These are phyloP conservation scores for Lagodon rhomboides DNA, from an alignment of 2,797 vertebrate genomes.

Conservation along the genomic window DNA sequence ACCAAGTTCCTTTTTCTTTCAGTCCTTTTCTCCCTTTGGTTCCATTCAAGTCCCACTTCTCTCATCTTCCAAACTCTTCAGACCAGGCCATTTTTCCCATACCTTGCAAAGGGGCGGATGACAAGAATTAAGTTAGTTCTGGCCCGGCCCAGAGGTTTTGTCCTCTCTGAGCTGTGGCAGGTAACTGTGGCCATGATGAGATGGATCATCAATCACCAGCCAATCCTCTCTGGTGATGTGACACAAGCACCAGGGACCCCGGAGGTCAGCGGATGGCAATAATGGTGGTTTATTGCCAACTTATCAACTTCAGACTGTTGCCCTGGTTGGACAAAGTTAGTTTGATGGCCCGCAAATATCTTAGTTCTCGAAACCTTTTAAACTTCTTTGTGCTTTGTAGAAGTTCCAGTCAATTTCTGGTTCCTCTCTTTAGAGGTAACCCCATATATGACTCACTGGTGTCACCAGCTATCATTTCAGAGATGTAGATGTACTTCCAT, in stretches of 20 bases:
- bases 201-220: slow-evolving; percentile 86
- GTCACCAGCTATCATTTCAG: background rate
- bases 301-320: background rate
- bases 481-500: background rate
- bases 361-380: no score
- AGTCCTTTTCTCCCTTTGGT: slow-evolving; percentile 83
- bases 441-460: background rate
- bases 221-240: slow-evolving; percentile 70
- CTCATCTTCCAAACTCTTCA: slow-evolving; percentile 86
- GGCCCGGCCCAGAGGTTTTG: slow-evolving; percentile 86
- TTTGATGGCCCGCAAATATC: slow-evolving; percentile 3
- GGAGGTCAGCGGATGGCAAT: slow-evolving; percentile 18
- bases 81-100: slow-evolving; percentile 88
- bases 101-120: slow-evolving; percentile 90
- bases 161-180: slow-evolving; percentile 83
- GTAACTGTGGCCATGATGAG: slow-evolving; percentile 84
- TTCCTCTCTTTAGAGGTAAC: background rate
- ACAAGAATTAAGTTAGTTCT: slow-evolving; percentile 94
- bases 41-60: slow-evolving; percentile 85
- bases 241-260: slow-evolving; percentile 40
- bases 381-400: background rate
- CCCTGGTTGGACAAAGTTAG: background rate
- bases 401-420: background rate
- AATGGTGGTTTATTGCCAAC: background rate
- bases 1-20: slow-evolving; percentile 87